phyloP scores from a whole-genome alignment of 2,888 invertebrate genomes.

The Mechanitis messenoides region DNA sequence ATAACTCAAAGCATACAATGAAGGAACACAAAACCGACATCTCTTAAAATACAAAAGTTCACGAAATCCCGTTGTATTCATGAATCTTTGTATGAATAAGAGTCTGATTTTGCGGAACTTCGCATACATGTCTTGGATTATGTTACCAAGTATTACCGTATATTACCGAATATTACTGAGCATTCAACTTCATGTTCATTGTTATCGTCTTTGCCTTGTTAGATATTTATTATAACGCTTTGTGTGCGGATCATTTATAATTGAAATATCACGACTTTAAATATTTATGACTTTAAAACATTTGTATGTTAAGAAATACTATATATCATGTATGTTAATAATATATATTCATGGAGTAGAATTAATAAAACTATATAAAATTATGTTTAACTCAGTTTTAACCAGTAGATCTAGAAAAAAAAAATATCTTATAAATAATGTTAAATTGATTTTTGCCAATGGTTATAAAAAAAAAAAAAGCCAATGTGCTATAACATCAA shows the following conservation, averaged over 20 bases:
- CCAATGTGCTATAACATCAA: no score
- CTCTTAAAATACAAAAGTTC: background rate
- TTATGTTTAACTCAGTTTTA: no score
- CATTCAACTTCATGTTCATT: background rate
- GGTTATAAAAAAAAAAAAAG: no score
- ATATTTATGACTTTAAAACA: background rate
- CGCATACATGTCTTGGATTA: background rate
- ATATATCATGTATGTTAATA: no score
- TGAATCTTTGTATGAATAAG: background rate
- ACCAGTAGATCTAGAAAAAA: no score
- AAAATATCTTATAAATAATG: no score
- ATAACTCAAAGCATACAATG: no score
- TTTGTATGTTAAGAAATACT: no score
- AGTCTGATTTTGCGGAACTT: constrained; percentile 1
- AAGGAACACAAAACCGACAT: background rate
- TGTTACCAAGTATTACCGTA: background rate
- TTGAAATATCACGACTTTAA: background rate
- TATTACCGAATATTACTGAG: constrained; percentile 6
- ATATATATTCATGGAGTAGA: no score
- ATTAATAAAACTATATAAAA: no score
- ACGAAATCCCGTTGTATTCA: background rate
- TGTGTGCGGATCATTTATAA: background rate
- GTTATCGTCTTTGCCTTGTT: background rate
- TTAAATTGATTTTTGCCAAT: no score
- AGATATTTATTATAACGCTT: background rate